Evolutionary conservation across 2,888 invertebrate genomes (phyloP), one percentile per base, ranked within the genome.

Genomic region (Lasius platythorax): DNA sequence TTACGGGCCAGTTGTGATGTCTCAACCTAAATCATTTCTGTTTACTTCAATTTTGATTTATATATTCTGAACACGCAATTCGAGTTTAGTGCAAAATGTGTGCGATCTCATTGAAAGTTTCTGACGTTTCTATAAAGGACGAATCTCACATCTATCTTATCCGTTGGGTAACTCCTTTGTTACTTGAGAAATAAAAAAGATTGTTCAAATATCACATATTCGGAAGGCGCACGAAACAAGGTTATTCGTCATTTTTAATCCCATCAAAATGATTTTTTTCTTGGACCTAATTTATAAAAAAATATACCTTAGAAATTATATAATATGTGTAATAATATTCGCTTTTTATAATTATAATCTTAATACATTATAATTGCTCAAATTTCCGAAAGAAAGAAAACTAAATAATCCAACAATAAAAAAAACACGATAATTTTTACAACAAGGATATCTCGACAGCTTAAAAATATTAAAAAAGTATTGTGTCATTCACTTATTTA

Each of bases 91-190:
- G 28, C 37, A 28, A 6, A 37, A 2, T 28, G 8, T 76, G 2
- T 23, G 37, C 76, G 28, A 76, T 76, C 37, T 66, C 37, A 53
- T 53, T 50, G 64, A 37, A 37, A 66, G 33, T 75, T 66, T 23
- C 23, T 50, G 50, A 75, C 6, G 23, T 58, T 61, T 33, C 46
- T 9, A 46, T 12, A 53, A 61, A 40, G 61, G 3, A 23, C 12
- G 37, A 18, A 18, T 33, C n/a, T 53, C 53, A 53, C 11, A 66
- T 64, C 12, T 40, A 76, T 40, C 37, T 66, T 66, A 28, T 28
- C 18, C 6, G 4, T 66, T 53, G 28, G 53, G 0, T 23, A 40
- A 18, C 11, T 11, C 28, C 3, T 37, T 66, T 64, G 46, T 74
- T 64, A 37, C 15, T 50, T 66, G 1, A 18, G 23, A 50, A 37